A percentile compares a stretch with the other conserved stretches of the same genome.
Evolutionary conservation across 2,888 invertebrate genomes (phyloP).

Genomic region (Mythimna lalbum): DNA sequence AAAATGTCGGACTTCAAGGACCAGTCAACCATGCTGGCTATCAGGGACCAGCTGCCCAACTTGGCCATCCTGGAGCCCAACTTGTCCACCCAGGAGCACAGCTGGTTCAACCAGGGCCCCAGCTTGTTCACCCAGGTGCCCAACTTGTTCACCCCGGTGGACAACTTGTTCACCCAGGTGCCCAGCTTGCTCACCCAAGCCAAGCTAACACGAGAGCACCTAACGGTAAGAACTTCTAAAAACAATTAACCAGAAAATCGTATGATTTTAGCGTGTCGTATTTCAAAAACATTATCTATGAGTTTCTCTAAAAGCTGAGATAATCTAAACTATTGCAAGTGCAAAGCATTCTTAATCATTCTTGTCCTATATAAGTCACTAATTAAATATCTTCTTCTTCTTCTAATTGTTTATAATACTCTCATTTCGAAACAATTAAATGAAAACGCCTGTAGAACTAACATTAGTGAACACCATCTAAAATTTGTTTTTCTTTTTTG

Average conservation of each 20-base stretch:
- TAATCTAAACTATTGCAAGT: not conserved
- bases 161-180: constrained; percentile 57
- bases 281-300: not conserved
- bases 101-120: constrained; percentile 24
- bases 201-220: constrained; percentile 36
- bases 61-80: constrained; percentile 34
- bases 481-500: too few relatives aligned
- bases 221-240: constrained; percentile 30
- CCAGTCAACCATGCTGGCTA: constrained; percentile 61
- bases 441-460: not conserved
- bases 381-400: too few relatives aligned
- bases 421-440: not conserved
- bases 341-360: not conserved
- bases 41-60: constrained; percentile 63
- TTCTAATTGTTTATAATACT: not conserved
- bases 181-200: constrained; percentile 57
- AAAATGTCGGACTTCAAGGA: constrained; percentile 73
- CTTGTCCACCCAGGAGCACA: constrained; percentile 47
- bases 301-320: not conserved
- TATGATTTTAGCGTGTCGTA: not conserved
- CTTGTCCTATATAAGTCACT: too few relatives aligned
- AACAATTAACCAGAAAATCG: not conserved
- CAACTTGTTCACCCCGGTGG: constrained; percentile 34
- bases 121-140: constrained; percentile 47
- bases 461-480: not conserved